Evolutionary conservation across 2,113 vertebrate genomes (phyloP).

Genomic region (Ictidomys tridecemlineatus): DNA sequence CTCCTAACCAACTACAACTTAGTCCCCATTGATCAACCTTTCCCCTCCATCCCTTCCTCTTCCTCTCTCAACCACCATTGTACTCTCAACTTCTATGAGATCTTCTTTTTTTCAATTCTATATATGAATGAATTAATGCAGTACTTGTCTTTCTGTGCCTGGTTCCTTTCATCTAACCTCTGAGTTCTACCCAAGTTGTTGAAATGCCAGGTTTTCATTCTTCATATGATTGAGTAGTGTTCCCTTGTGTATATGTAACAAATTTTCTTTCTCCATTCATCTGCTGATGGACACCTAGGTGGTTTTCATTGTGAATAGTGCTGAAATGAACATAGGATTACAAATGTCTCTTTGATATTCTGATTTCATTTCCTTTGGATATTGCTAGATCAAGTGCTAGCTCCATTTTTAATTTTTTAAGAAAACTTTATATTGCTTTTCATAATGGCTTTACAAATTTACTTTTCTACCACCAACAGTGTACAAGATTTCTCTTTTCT

Average conservation of each 20-base stretch:
- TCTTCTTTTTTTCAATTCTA: background rate
- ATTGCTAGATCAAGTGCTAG: background rate
- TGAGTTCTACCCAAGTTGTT: background rate
- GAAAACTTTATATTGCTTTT: background rate
- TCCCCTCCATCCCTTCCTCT: no score
- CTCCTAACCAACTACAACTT: no score
- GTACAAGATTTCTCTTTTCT: background rate
- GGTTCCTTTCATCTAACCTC: background rate
- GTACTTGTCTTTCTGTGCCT: background rate
- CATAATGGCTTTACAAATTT: background rate
- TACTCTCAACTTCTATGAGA: background rate
- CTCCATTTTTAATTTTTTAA: background rate
- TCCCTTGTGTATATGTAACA: background rate
- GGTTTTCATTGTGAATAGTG: background rate
- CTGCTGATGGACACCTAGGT: background rate
- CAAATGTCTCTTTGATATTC: background rate
- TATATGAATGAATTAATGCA: background rate
- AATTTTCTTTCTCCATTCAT: background rate
- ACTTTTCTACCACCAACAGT: background rate
- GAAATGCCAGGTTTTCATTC: background rate
- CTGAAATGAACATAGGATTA: background rate
- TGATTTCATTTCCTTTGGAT: background rate
- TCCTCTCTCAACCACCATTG: no score
- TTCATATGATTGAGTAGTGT: no score
- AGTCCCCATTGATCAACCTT: rapidly evolving